These are phyloP conservation scores for Numida meleagris DNA, from an alignment of 2,113 vertebrate species.

Conservation along the genomic window DNA sequence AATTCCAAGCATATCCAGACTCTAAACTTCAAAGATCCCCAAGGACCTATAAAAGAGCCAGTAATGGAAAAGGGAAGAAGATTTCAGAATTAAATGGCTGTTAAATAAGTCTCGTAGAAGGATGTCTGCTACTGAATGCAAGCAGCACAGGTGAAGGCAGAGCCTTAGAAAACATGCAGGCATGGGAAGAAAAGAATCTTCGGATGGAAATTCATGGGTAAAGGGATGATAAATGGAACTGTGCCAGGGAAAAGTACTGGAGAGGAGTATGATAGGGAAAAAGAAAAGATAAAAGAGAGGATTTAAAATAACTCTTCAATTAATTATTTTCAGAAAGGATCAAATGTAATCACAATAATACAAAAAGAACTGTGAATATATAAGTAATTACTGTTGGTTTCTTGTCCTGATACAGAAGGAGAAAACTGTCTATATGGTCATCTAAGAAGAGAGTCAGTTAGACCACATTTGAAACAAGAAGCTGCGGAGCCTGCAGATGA, in stretches of 20 bases:
- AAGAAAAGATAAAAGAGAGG: neutral
- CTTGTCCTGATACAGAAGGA: neutral
- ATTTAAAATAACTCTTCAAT: neutral
- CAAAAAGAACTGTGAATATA: neutral
- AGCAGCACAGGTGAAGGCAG: neutral
- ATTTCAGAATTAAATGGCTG: neutral
- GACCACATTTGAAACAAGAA: conserved; percentile 19
- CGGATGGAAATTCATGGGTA: neutral
- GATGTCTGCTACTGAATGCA: neutral
- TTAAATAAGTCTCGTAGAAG: neutral
- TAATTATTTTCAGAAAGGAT: neutral
- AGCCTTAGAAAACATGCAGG: neutral
- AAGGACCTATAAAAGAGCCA: neutral
- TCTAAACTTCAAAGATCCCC: neutral
- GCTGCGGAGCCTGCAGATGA: neutral
- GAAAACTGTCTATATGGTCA: neutral
- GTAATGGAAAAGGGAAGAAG: neutral
- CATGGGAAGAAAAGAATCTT: neutral
- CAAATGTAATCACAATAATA: neutral
- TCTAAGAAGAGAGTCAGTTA: neutral
- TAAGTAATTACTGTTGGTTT: neutral
- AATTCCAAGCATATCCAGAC: neutral
- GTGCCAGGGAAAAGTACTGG: neutral
- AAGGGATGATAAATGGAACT: neutral
- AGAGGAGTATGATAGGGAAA: neutral